phyloP scores from a whole-genome alignment of 2,888 invertebrate species.

The Agrochola litura region DNA sequence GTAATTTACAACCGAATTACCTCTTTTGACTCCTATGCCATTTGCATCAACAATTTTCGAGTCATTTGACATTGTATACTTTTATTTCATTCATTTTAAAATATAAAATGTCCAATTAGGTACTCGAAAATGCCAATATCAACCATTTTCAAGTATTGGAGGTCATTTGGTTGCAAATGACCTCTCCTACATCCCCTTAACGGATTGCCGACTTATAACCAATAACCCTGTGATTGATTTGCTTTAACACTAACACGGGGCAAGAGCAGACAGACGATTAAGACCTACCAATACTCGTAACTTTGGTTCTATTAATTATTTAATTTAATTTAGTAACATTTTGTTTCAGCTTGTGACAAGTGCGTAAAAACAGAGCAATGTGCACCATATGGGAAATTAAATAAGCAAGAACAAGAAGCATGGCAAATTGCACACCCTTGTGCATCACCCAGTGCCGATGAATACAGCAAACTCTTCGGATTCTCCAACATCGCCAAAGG shows the following conservation, averaged over 20 bases:
- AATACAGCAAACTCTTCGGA: slow-evolving; percentile 64
- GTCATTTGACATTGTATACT: too few relatives aligned
- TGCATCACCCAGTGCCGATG: slow-evolving; percentile 54
- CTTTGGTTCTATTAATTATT: background rate
- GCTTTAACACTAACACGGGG: background rate
- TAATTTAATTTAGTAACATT: background rate
- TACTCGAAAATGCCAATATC: too few relatives aligned
- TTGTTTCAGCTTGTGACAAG: slow-evolving; percentile 78
- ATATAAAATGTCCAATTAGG: too few relatives aligned
- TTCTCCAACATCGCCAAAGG: slow-evolving; percentile 72
- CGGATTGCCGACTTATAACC: too few relatives aligned
- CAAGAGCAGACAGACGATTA: background rate
- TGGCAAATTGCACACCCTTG: slow-evolving; percentile 77
- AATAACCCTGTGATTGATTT: too few relatives aligned
- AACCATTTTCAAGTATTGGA: too few relatives aligned
- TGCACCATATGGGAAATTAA: slow-evolving; percentile 71
- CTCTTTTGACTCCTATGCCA: too few relatives aligned
- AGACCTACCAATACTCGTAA: background rate
- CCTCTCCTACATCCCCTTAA: too few relatives aligned
- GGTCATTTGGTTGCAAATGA: too few relatives aligned
- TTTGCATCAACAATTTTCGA: too few relatives aligned
- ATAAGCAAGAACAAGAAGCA: slow-evolving; percentile 71
- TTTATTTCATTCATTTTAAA: too few relatives aligned
- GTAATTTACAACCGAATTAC: too few relatives aligned
- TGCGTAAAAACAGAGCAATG: slow-evolving; percentile 78